These are phyloP conservation scores for Ammodytes marinus DNA, from an alignment of 2,113 vertebrate species.

Conservation along the genomic window DNA sequence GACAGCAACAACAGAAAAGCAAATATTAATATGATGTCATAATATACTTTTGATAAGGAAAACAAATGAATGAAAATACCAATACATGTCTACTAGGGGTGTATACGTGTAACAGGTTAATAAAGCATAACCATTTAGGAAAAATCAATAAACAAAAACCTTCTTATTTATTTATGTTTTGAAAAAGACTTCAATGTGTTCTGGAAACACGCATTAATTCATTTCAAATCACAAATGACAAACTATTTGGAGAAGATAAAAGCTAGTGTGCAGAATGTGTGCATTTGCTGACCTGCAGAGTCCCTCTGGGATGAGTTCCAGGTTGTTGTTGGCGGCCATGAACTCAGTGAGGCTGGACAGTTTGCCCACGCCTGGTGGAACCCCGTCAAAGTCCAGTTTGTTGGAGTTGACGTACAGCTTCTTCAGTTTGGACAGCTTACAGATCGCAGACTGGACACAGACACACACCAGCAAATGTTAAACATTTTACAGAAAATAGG, in stretches of 20 bases:
- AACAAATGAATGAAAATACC: too few species aligned
- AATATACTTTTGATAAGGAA: not conserved
- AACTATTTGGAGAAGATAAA: too few species aligned
- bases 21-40: not conserved
- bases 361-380: conserved; percentile 96
- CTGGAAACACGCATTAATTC: too few species aligned
- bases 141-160: too few species aligned
- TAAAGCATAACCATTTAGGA: too few species aligned
- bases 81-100: not conserved
- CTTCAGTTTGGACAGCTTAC: conserved; percentile 96
- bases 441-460: conserved; percentile 90
- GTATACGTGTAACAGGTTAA: too few species aligned
- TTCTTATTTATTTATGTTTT: too few species aligned
- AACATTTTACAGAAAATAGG: not conserved
- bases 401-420: conserved; percentile 98
- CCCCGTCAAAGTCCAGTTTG: conserved; percentile 96
- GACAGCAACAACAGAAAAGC: conserved; percentile 27
- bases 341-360: conserved; percentile 93
- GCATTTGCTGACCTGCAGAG: conserved; percentile 90
- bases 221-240: too few species aligned
- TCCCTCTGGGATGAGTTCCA: conserved; percentile 96
- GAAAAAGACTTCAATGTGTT: too few species aligned
- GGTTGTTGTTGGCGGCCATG: conserved; percentile 97
- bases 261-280: not conserved
- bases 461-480: not conserved